phyloP scores from a whole-genome alignment of 2,797 vertebrate genomes.

The Pterois miles region DNA sequence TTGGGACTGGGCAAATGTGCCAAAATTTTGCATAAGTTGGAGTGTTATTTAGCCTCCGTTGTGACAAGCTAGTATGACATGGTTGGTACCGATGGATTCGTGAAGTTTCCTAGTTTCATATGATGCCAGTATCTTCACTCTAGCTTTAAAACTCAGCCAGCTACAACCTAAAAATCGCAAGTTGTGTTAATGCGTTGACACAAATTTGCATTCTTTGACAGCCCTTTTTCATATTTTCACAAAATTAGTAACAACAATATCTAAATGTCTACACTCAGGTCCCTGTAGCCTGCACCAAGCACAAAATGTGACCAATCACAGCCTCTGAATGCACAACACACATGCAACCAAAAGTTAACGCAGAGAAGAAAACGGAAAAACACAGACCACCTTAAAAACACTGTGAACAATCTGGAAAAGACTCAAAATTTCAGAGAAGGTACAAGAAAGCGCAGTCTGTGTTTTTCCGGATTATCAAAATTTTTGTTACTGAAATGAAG shows the following conservation, averaged over 20 bases:
- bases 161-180: not conserved
- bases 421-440: not conserved
- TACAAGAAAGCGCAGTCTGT: not conserved
- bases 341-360: not conserved
- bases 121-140: not conserved
- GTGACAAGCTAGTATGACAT: too few species aligned
- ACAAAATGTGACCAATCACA: not conserved
- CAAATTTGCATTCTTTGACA: not conserved
- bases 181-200: not conserved
- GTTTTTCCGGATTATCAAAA: not conserved
- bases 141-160: not conserved
- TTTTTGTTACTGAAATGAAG: not conserved
- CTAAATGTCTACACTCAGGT: not conserved
- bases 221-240: too few species aligned
- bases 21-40: too few species aligned
- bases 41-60: too few species aligned
- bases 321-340: not conserved
- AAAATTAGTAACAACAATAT: not conserved
- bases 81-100: too few species aligned
- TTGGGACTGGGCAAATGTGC: too few species aligned
- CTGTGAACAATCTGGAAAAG: not conserved
- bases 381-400: not conserved
- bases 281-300: not conserved
- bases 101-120: not conserved
- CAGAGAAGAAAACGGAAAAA: not conserved